These are phyloP conservation scores for Drosophila tani DNA, from an alignment of 1,140 invertebrate genomes.

Conservation along the genomic window DNA sequence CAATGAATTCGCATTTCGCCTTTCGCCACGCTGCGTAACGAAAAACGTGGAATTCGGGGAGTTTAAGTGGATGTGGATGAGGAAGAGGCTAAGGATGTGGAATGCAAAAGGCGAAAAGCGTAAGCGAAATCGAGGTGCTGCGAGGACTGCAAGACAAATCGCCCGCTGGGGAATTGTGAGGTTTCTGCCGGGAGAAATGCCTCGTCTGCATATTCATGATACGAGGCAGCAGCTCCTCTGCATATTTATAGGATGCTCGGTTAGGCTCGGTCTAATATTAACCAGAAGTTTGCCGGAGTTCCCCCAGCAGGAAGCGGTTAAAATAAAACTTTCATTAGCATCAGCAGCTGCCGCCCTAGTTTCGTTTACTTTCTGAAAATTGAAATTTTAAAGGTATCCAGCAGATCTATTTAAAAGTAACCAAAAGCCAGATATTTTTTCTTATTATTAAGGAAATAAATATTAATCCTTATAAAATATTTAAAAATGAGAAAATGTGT, in stretches of 20 bases:
- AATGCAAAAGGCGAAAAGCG: slow-evolving; percentile 14
- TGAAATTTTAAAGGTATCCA: neutral
- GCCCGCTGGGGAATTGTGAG: slow-evolving; percentile 44
- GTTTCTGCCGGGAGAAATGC: slow-evolving; percentile 11
- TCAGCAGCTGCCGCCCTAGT: no score
- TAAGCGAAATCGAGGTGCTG: slow-evolving; percentile 2
- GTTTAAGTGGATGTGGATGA: slow-evolving; percentile 11
- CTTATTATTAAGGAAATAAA: no score
- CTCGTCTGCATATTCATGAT: slow-evolving; percentile 29
- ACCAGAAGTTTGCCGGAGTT: slow-evolving; percentile 8
- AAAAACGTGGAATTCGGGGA: slow-evolving; percentile 27
- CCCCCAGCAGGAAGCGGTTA: slow-evolving; percentile 4
- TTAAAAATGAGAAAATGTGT: no score
- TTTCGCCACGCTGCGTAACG: slow-evolving; percentile 69
- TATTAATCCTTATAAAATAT: no score
- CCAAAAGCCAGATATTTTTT: neutral
- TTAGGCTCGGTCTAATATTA: slow-evolving; percentile 18
- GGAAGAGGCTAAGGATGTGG: neutral
- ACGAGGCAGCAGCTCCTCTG: slow-evolving; percentile 4
- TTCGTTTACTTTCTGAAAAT: neutral
- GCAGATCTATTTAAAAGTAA: no score
- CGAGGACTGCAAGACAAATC: slow-evolving; percentile 47
- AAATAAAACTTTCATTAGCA: slow-evolving; percentile 22
- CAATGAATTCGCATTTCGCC: slow-evolving; percentile 69
- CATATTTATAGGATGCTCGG: slow-evolving; percentile 30